phyloP scores from a whole-genome alignment of 2,797 vertebrate species.

The Coracias cyanogaster region DNA sequence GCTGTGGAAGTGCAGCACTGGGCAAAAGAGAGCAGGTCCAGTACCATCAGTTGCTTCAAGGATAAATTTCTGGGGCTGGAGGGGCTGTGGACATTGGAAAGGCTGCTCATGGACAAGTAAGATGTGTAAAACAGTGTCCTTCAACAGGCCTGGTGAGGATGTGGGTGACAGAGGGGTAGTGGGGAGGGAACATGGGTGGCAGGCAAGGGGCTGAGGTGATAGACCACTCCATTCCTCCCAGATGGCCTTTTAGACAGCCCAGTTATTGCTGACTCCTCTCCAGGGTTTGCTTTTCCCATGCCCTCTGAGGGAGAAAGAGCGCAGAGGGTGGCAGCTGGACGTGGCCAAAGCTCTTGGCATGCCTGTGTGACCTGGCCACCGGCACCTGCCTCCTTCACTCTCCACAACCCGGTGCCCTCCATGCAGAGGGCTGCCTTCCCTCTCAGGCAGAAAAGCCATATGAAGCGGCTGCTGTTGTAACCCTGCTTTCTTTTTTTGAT shows the following conservation, averaged over 20 bases:
- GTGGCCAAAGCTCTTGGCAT: background rate
- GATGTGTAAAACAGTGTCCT: background rate
- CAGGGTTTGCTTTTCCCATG: background rate
- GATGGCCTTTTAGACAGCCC: background rate
- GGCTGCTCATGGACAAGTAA: background rate
- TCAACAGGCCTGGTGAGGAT: background rate
- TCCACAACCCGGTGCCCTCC: fast-evolving
- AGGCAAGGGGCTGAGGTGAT: fast-evolving
- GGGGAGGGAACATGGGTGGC: background rate
- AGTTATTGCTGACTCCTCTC: background rate
- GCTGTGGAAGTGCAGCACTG: background rate
- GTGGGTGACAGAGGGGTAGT: background rate
- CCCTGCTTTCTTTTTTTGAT: background rate
- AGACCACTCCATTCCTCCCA: fast-evolving
- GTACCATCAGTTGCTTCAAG: background rate
- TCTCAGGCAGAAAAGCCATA: fast-evolving
- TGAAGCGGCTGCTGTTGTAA: fast-evolving
- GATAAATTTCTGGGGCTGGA: background rate
- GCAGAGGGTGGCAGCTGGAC: background rate
- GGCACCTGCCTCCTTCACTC: background rate
- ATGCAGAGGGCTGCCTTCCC: fast-evolving
- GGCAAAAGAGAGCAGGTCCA: background rate
- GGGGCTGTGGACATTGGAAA: fast-evolving
- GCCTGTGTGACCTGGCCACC: fast-evolving
- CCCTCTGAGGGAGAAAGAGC: background rate